Conservation (phyloP, 2,888 invertebrate species). For the Sclerodermus sp. region DNA sequence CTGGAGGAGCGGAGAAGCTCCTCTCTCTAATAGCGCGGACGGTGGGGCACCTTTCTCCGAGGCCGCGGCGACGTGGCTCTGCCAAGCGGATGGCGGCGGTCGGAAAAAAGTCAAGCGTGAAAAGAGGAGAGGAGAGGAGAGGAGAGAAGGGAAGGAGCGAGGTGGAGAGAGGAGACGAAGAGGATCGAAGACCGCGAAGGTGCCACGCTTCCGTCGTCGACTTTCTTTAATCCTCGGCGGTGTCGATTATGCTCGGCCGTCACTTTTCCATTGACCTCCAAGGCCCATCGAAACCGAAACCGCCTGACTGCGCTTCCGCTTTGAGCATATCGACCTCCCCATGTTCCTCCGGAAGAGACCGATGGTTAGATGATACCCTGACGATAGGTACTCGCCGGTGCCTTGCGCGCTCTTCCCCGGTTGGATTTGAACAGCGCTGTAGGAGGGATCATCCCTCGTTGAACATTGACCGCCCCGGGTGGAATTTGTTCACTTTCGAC, state of each 20-base stretch:
- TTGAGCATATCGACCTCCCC: background rate
- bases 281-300: conserved; percentile 39
- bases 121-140: too few relatives aligned
- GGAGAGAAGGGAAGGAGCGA: background rate
- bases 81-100: too few relatives aligned
- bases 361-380: too few relatives aligned
- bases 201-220: conserved; percentile 11
- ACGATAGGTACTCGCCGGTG: too few relatives aligned
- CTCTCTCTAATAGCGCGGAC: conserved; percentile 53
- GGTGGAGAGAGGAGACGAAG: background rate
- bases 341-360: too few relatives aligned
- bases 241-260: background rate
- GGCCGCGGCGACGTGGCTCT: background rate
- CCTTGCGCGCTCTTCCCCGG: too few relatives aligned
- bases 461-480: too few relatives aligned
- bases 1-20: conserved; percentile 39
- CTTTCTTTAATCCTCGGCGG: conserved; percentile 30
- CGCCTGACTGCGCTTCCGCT: conserved; percentile 23
- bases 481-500: too few relatives aligned
- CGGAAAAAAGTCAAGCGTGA: too few relatives aligned
- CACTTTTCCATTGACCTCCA: conserved; percentile 35
- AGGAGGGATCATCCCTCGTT: too few relatives aligned
- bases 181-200: background rate
- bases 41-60: conserved; percentile 50
- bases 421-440: too few relatives aligned